Conservation (phyloP, 1,140 invertebrate genomes). For the Antheraea mylitta region DNA sequence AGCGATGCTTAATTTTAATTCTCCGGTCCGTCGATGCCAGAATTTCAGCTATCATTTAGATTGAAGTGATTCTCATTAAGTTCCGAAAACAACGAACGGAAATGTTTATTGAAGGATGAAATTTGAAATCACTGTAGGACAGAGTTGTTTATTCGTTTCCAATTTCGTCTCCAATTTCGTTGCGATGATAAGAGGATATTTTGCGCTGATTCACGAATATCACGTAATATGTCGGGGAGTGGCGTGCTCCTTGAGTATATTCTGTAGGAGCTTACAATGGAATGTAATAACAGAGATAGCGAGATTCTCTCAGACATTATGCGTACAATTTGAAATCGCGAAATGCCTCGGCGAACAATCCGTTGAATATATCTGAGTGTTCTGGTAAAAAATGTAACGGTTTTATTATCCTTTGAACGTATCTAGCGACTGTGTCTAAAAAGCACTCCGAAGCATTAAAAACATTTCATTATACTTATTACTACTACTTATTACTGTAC, state of each 20-base stretch:
- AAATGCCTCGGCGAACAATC: conserved; percentile 50
- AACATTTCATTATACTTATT: no score
- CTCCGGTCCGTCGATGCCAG: conserved; percentile 6
- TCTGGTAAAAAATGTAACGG: conserved; percentile 36
- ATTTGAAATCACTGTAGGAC: conserved; percentile 15
- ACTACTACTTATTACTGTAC: no score
- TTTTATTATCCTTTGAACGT: conserved; percentile 41
- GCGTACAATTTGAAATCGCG: conserved; percentile 61
- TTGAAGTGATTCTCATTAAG: conserved; percentile 24
- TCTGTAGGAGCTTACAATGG: conserved; percentile 27
- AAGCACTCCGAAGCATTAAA: no score
- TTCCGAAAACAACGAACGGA: conserved; percentile 16
- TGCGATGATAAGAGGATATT: conserved; percentile 26
- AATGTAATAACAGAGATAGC: conserved; percentile 60
- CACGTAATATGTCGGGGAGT: conserved; percentile 28
- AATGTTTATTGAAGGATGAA: conserved; percentile 23
- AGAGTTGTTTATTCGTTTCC: conserved; percentile 14
- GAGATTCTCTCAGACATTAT: conserved; percentile 51
- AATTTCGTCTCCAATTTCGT: conserved; percentile 8
- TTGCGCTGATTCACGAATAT: conserved; percentile 35
- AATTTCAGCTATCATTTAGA: conserved; percentile 15
- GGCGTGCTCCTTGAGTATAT: conserved; percentile 30
- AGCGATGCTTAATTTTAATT: conserved; percentile 15
- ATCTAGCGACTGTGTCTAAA: background rate
- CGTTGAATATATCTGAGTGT: conserved; percentile 46